A percentile compares a stretch with the other conserved stretches of the same genome.
These are phyloP conservation scores for Panthera leo DNA, from an alignment of 2,113 vertebrate species.

Conservation along the genomic window DNA sequence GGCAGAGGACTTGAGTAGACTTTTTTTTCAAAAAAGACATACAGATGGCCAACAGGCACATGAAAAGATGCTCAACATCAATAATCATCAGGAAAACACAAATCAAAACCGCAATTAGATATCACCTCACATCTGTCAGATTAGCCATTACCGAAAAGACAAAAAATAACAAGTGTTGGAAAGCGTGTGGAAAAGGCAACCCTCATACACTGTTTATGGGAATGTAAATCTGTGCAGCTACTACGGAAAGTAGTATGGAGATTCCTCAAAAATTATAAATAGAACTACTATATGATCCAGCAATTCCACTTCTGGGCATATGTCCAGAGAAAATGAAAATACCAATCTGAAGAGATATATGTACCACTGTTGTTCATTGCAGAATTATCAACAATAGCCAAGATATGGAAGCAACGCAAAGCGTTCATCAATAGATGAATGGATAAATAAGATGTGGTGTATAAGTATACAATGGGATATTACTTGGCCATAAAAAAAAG, in stretches of 20 bases:
- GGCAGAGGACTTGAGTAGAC: not conserved
- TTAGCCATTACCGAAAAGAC: not conserved
- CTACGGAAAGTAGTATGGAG: not conserved
- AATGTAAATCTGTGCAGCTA: not conserved
- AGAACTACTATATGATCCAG: not conserved
- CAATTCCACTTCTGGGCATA: not conserved
- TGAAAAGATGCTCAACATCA: not conserved
- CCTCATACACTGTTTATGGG: not conserved
- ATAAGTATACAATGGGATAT: not conserved
- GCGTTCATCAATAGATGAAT: not conserved
- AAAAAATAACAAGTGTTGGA: not conserved
- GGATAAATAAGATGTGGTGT: not conserved
- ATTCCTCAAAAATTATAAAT: not conserved
- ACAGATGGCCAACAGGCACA: not conserved
- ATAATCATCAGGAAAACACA: not conserved
- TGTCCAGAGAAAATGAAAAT: not conserved
- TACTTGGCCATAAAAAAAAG: not conserved
- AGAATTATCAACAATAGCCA: not conserved
- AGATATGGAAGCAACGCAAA: not conserved
- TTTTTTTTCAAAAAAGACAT: not conserved
- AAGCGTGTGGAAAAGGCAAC: not conserved
- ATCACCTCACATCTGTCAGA: not conserved
- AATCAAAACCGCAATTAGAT: not conserved
- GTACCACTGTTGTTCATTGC: not conserved
- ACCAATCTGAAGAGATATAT: not conserved